Conservation (phyloP, 2,888 invertebrate species). For the Plebejus argus region DNA sequence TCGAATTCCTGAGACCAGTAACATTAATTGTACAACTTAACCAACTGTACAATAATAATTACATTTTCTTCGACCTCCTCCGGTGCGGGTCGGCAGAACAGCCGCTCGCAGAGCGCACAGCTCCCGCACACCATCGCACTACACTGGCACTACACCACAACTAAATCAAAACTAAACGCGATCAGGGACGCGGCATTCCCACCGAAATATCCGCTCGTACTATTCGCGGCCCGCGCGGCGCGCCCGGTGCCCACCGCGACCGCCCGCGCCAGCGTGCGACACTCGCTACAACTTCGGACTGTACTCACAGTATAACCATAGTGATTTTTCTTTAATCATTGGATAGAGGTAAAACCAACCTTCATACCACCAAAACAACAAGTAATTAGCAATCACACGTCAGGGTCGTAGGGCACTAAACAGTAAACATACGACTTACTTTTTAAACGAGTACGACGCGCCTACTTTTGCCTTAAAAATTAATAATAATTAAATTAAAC, state of each 20-base stretch:
- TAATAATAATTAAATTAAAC: not conserved
- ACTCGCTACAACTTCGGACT: constrained; percentile 36
- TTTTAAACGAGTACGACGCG: not conserved
- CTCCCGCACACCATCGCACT: constrained; percentile 54
- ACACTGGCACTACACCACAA: constrained; percentile 3
- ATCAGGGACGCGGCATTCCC: constrained; percentile 51
- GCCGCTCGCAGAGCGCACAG: constrained; percentile 62
- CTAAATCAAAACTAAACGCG: constrained; percentile 48
- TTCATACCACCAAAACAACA: constrained; percentile 26
- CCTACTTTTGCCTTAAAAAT: not conserved
- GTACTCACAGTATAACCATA: no score
- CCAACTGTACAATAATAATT: not conserved
- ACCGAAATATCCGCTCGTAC: constrained; percentile 59
- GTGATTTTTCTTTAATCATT: no score
- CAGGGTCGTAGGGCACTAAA: not conserved
- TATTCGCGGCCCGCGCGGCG: constrained; percentile 45
- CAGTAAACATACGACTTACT: not conserved
- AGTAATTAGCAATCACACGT: not conserved
- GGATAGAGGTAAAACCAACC: no score
- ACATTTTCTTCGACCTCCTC: constrained; percentile 42
- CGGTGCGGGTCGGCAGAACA: constrained; percentile 61
- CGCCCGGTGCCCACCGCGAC: constrained; percentile 40
- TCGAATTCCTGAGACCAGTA: not conserved
- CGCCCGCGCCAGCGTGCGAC: constrained; percentile 41
- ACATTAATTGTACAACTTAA: not conserved